These are phyloP conservation scores for Caretta caretta DNA, from an alignment of 2,113 vertebrate species.

Conservation along the genomic window DNA sequence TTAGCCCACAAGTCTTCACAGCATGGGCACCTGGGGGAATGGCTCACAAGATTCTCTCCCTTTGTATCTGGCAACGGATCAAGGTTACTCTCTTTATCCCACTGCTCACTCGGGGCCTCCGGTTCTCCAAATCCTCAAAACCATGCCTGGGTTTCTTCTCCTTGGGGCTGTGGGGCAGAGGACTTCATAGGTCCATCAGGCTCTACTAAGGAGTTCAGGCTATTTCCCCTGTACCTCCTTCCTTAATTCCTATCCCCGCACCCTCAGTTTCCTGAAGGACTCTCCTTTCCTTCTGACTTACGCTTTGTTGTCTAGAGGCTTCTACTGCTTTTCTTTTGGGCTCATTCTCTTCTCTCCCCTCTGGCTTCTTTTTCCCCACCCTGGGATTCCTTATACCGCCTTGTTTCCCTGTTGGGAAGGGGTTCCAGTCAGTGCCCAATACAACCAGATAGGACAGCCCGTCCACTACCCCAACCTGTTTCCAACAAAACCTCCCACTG, in stretches of 20 bases:
- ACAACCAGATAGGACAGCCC: background rate
- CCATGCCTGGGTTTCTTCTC: background rate
- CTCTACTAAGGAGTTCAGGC: background rate
- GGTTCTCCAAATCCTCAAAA: background rate
- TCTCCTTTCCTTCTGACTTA: background rate
- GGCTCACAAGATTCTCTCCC: background rate
- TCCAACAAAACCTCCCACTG: too few relatives aligned
- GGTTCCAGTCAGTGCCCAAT: background rate
- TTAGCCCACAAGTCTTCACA: background rate
- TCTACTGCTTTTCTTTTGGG: background rate
- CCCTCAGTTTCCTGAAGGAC: background rate
- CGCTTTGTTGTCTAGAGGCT: background rate
- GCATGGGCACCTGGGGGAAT: background rate
- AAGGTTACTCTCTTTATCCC: background rate
- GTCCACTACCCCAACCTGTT: too few relatives aligned
- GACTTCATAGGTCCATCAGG: background rate
- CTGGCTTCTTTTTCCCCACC: background rate
- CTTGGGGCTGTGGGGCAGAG: background rate
- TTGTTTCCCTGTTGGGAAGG: background rate
- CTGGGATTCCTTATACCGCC: background rate
- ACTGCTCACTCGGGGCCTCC: accelerated
- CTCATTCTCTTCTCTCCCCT: background rate
- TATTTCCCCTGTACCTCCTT: background rate
- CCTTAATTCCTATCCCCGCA: background rate
- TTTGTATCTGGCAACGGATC: background rate